Evolutionary conservation across 92 coral and sea anemone genomes (phyloP).

Genomic region (Pocillopora grandis): DNA sequence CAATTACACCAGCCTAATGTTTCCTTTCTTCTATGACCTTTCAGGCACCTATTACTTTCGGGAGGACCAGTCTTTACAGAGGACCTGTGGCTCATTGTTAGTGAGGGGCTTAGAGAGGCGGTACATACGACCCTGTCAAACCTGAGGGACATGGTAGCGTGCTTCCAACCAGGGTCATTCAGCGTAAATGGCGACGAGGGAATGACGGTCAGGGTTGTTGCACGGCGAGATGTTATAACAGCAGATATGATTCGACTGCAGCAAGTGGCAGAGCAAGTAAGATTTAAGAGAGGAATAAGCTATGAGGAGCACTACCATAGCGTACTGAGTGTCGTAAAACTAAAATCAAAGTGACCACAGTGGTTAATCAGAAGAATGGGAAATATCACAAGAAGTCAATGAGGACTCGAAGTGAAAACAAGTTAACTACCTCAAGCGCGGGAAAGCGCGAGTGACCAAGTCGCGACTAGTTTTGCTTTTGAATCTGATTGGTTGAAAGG

Average conservation of each 20-base stretch:
- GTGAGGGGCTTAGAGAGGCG: constrained; percentile 94
- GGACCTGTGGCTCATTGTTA: constrained; percentile 96
- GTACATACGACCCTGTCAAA: constrained; percentile 86
- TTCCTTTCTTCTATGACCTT: not conserved
- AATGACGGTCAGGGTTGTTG: constrained; percentile 88
- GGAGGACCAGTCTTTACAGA: constrained; percentile 98
- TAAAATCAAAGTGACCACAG: no score
- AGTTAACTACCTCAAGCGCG: no score
- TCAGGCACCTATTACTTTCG: constrained; percentile 86
- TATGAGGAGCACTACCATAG: no score
- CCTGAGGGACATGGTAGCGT: constrained; percentile 90
- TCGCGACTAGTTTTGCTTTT: no score
- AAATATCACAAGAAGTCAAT: no score
- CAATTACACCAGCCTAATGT: not conserved
- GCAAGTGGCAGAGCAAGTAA: constrained; percentile 98
- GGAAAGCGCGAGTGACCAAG: no score
- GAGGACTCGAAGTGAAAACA: no score
- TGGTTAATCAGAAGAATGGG: no score
- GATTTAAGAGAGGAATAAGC: not conserved
- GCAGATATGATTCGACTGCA: constrained; percentile 86
- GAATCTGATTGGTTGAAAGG: no score
- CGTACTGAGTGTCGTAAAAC: no score
- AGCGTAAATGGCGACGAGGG: constrained; percentile 98
- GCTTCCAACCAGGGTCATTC: constrained; percentile 94
- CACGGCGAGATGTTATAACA: constrained; percentile 87